phyloP scores from a whole-genome alignment of 2,888 invertebrate genomes.

The Tubulanus polymorphus region DNA sequence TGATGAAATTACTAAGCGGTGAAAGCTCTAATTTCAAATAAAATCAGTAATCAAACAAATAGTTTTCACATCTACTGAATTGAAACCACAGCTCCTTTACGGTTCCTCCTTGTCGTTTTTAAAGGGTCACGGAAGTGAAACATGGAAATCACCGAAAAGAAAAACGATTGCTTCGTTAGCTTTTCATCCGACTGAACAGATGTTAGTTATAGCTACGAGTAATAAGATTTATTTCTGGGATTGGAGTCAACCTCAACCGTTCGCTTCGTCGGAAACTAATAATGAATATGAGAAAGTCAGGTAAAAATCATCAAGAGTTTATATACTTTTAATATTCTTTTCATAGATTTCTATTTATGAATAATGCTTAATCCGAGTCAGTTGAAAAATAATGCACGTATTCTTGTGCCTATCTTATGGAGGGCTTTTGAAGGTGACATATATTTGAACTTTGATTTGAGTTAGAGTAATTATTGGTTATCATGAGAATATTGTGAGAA shows the following conservation, averaged over 20 bases:
- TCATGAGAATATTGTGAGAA: too few relatives aligned
- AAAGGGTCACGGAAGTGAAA: conserved; percentile 76
- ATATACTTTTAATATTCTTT: too few relatives aligned
- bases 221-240: conserved; percentile 87
- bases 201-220: conserved; percentile 79
- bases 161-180: conserved; percentile 80
- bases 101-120: conserved; percentile 21
- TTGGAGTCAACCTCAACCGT: conserved; percentile 72
- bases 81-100: background rate
- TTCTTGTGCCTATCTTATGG: too few relatives aligned
- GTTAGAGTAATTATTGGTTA: too few relatives aligned
- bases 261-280: conserved; percentile 70
- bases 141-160: conserved; percentile 69
- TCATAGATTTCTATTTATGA: too few relatives aligned
- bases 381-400: too few relatives aligned
- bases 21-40: background rate
- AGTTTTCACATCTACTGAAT: background rate
- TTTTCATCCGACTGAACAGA: conserved; percentile 77
- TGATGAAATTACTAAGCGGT: background rate
- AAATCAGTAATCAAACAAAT: background rate
- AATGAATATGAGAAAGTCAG: conserved; percentile 77
- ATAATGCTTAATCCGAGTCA: too few relatives aligned
- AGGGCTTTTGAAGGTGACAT: too few relatives aligned
- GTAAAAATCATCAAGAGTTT: too few relatives aligned
- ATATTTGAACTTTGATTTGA: too few relatives aligned